Conservation (phyloP, 2,113 vertebrate species). For the rat (Rattus norvegicus) region GRCr8 NC_086019.1:127623501-127624000, state of each 20-base stretch:
- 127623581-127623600: background rate
- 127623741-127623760: background rate
- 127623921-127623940: no score
- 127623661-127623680: background rate
- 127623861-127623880: background rate
- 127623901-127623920: background rate
- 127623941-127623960: background rate
- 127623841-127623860: background rate
- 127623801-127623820: background rate
- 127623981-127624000: background rate
- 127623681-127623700: background rate
- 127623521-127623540: background rate
- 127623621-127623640: background rate
- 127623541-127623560: background rate
- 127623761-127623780: background rate
- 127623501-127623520: background rate
- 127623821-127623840: no score
- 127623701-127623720: background rate
- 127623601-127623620: background rate
- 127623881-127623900: background rate
- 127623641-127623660: background rate
- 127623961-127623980: background rate
- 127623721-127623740: no score
- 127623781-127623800: background rate
- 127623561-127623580: background rate